Evolutionary conservation across 2,113 vertebrate species (phyloP).

Genomic region (Sturnira hondurensis): DNA sequence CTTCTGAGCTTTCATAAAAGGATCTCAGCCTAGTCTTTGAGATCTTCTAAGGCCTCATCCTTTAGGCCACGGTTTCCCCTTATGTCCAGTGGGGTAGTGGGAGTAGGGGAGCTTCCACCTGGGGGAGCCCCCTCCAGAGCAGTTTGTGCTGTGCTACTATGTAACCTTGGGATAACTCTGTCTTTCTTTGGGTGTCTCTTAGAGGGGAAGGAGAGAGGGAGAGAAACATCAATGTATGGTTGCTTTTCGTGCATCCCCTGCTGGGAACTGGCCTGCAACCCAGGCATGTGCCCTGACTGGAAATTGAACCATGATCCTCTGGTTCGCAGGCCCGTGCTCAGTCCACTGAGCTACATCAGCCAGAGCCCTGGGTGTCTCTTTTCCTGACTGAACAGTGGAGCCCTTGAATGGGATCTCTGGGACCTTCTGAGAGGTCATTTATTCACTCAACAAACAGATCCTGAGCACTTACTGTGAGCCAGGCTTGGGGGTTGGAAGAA

Average conservation of each 20-base stretch:
- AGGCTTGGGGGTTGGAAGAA: neutral
- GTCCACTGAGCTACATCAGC: no score
- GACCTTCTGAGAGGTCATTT: neutral
- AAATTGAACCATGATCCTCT: no score
- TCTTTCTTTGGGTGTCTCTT: neutral
- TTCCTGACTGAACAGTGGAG: neutral
- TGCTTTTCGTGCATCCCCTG: no score
- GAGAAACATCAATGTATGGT: no score
- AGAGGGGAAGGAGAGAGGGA: no score
- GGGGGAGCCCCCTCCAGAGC: neutral
- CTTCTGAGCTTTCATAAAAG: neutral
- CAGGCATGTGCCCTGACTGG: no score
- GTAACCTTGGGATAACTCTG: neutral
- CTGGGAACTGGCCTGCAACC: no score
- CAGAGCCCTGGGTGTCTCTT: no score
- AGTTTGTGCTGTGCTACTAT: neutral
- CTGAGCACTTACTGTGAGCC: neutral
- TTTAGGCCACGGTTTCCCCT: neutral
- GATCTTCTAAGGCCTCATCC: neutral
- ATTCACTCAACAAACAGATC: neutral
- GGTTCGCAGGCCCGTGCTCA: no score
- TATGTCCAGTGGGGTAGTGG: neutral
- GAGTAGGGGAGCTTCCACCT: neutral
- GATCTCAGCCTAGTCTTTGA: neutral
- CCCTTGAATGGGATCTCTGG: neutral